Conservation (phyloP, 2,113 vertebrate genomes). For the Origma solitaria region DNA sequence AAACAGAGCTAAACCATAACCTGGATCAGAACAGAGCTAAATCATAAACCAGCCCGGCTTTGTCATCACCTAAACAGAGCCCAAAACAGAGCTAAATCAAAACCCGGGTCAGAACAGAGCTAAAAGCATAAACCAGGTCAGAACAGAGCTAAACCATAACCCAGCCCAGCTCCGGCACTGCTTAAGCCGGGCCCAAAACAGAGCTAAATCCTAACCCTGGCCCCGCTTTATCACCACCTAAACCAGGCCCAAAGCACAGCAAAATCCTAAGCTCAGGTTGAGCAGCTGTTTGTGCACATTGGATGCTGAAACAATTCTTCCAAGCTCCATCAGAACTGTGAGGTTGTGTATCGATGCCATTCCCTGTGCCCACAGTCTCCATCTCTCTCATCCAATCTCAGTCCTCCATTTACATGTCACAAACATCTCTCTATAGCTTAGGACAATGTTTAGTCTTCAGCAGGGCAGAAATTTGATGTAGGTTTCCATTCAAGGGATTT, state of each 20-base stretch:
- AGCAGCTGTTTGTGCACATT: neutral
- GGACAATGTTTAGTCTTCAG: neutral
- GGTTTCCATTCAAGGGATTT: neutral
- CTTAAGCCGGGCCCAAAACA: too few species aligned
- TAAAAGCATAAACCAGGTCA: too few species aligned
- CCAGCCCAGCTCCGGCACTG: too few species aligned
- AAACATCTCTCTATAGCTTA: neutral
- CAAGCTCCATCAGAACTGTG: neutral
- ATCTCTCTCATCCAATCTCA: neutral
- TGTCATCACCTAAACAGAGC: too few species aligned
- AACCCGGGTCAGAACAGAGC: too few species aligned
- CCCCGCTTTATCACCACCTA: too few species aligned
- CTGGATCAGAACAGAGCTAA: too few species aligned
- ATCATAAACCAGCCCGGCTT: too few species aligned
- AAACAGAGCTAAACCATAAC: too few species aligned
- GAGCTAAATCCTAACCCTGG: too few species aligned
- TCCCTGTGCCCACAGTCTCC: neutral
- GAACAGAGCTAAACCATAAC: too few species aligned
- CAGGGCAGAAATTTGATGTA: neutral
- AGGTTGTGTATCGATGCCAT: neutral
- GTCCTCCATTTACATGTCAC: neutral
- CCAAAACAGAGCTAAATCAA: too few species aligned
- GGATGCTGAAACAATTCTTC: neutral
- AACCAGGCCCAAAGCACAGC: rapidly evolving
- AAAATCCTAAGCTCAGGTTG: rapidly evolving